Conservation (phyloP, 2,888 invertebrate species). For the Gisinianus flammeolus region DNA sequence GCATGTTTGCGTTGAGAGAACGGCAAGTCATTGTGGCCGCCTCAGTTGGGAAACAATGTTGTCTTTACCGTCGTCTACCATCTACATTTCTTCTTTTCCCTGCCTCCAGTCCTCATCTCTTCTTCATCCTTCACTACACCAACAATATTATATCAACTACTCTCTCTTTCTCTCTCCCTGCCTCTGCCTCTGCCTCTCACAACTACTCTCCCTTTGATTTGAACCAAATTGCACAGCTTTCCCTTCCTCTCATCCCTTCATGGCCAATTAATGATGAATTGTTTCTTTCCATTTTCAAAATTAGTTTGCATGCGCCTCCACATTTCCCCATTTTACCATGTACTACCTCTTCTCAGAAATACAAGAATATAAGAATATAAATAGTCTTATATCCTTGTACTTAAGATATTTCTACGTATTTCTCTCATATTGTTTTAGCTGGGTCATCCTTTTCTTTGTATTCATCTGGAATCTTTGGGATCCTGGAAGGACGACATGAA, state of each 20-base stretch:
- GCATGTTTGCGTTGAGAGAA: neutral
- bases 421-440: too few relatives aligned
- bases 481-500: too few relatives aligned
- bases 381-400: too few relatives aligned
- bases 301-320: neutral
- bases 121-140: neutral
- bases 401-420: too few relatives aligned
- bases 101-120: too few relatives aligned
- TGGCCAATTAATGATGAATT: slow-evolving; percentile 12
- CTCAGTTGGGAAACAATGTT: neutral
- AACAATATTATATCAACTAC: too few relatives aligned
- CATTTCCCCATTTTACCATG: too few relatives aligned
- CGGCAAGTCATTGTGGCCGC: neutral
- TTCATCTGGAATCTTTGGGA: too few relatives aligned
- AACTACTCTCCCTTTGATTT: neutral
- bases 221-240: neutral
- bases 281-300: neutral
- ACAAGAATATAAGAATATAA: too few relatives aligned
- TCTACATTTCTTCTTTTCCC: neutral
- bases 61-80: neutral
- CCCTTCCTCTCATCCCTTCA: neutral
- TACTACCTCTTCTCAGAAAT: too few relatives aligned
- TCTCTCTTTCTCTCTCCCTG: neutral
- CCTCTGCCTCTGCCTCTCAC: neutral
- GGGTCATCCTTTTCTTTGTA: too few relatives aligned